A percentile compares a stretch with the other conserved stretches of the same genome.
Conservation (phyloP, 2,888 invertebrate genomes). For the Trichopria drosophilae region DNA sequence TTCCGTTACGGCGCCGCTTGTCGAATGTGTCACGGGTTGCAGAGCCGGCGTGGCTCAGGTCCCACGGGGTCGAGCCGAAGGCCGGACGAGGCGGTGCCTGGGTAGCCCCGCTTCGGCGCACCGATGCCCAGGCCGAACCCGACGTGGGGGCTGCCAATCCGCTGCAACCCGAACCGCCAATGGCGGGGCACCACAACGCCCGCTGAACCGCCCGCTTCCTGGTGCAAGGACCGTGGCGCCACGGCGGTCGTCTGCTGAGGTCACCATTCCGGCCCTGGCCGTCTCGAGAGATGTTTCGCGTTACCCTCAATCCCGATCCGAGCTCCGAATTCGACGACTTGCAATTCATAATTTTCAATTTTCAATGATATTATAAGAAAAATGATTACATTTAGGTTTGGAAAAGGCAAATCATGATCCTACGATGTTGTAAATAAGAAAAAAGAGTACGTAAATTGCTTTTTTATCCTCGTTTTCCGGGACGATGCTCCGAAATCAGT, state of each 20-base stretch:
- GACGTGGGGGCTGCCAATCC: slow-evolving; percentile 39
- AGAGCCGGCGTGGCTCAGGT: slow-evolving; percentile 54
- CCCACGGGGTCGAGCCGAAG: slow-evolving; percentile 52
- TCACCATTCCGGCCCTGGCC: slow-evolving; percentile 52
- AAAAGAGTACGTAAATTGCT: no score
- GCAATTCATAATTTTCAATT: no score
- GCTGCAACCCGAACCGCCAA: slow-evolving; percentile 29
- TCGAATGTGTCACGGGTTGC: slow-evolving; percentile 59
- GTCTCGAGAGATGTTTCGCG: no score
- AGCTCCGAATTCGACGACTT: no score
- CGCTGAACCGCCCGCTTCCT: slow-evolving; percentile 34
- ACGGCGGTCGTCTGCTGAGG: slow-evolving; percentile 42
- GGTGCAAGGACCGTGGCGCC: slow-evolving; percentile 50
- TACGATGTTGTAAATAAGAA: no score
- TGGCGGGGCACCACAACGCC: slow-evolving; percentile 22
- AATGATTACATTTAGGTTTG: no score
- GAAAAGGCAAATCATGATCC: no score
- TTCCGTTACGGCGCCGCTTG: slow-evolving; percentile 59
- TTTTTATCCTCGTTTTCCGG: no score
- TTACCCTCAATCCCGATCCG: no score
- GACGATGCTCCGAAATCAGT: no score
- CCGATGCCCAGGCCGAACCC: slow-evolving; percentile 28
- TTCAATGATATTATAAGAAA: no score
- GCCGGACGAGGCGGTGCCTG: slow-evolving; percentile 28
- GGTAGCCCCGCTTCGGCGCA: slow-evolving; percentile 37